Evolutionary conservation across 1,140 invertebrate genomes (phyloP).

Genomic region (Drosophila lowei): DNA sequence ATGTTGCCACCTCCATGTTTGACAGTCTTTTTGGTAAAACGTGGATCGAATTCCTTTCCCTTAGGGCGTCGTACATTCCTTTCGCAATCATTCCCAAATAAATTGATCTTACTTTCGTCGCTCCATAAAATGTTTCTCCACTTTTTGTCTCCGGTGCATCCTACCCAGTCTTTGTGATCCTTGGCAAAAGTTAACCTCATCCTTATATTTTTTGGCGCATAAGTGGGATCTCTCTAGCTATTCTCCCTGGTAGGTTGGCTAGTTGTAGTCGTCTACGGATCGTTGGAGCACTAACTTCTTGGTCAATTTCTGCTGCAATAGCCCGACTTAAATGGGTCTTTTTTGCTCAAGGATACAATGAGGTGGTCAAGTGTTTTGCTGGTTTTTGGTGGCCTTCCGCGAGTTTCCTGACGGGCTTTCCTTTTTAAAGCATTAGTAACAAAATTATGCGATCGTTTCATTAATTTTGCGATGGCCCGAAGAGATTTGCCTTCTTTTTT

Average conservation of each 20-base stretch:
- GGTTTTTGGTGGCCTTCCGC: constrained; percentile 7
- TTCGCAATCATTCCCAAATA: not conserved
- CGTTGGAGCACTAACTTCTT: constrained; percentile 5
- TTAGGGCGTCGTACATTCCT: constrained; percentile 10
- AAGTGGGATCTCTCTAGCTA: not conserved
- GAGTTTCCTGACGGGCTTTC: constrained; percentile 11
- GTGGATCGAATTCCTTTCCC: constrained; percentile 2
- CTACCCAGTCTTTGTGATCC: constrained; percentile 2
- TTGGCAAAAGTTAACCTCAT: constrained; percentile 6
- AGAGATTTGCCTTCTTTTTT: not conserved
- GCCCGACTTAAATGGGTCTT: constrained; percentile 10
- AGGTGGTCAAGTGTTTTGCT: constrained; percentile 4
- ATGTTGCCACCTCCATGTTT: constrained; percentile 11
- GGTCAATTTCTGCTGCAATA: constrained; percentile 12
- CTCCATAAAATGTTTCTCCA: constrained; percentile 5
- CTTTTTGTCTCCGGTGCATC: constrained; percentile 2
- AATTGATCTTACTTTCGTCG: constrained; percentile 17
- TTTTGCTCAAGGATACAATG: constrained; percentile 6
- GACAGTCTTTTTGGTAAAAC: constrained; percentile 5
- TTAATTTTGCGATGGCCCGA: constrained; percentile 1
- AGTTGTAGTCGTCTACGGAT: constrained; percentile 4
- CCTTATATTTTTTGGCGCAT: constrained; percentile 6
- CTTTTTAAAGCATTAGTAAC: constrained; percentile 3
- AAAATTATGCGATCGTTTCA: constrained; percentile 5
- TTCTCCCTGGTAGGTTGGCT: constrained; percentile 7